Evolutionary conservation across 2,888 invertebrate species (phyloP).

Genomic region (Eupithecia insigniata): DNA sequence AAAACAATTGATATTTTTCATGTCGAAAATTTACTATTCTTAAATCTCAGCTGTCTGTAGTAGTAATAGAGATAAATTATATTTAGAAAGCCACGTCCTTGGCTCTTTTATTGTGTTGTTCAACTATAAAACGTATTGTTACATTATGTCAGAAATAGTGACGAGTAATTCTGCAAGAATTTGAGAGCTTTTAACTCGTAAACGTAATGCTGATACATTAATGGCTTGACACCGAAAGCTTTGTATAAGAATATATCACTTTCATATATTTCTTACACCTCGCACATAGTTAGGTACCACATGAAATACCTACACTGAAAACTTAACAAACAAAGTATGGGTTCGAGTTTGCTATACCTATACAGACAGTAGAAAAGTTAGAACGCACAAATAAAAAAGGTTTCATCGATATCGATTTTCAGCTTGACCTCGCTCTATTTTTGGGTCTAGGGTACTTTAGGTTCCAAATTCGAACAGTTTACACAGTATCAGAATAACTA

Average conservation of each 20-base stretch:
- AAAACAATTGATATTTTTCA: neutral
- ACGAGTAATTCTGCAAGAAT: slow-evolving; percentile 22
- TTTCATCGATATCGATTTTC: slow-evolving; percentile 20
- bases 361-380: neutral
- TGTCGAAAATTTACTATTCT: neutral
- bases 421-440: slow-evolving; percentile 13
- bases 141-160: slow-evolving; percentile 27
- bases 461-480: slow-evolving; percentile 15
- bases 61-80: slow-evolving; percentile 24
- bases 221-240: neutral
- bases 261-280: neutral
- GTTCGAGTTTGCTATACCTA: neutral
- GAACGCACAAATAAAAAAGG: neutral
- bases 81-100: slow-evolving; percentile 34
- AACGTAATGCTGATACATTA: slow-evolving; percentile 16
- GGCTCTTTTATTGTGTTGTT: slow-evolving; percentile 28
- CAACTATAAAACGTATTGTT: slow-evolving; percentile 34
- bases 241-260: neutral
- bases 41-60: slow-evolving; percentile 8
- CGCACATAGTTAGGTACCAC: neutral
- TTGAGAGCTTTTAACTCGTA: slow-evolving; percentile 21
- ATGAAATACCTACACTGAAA: neutral
- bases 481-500: neutral
- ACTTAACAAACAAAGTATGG: neutral
- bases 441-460: slow-evolving; percentile 5